phyloP scores from a whole-genome alignment of 2,113 vertebrate genomes.

The Oryctolagus cuniculus region DNA sequence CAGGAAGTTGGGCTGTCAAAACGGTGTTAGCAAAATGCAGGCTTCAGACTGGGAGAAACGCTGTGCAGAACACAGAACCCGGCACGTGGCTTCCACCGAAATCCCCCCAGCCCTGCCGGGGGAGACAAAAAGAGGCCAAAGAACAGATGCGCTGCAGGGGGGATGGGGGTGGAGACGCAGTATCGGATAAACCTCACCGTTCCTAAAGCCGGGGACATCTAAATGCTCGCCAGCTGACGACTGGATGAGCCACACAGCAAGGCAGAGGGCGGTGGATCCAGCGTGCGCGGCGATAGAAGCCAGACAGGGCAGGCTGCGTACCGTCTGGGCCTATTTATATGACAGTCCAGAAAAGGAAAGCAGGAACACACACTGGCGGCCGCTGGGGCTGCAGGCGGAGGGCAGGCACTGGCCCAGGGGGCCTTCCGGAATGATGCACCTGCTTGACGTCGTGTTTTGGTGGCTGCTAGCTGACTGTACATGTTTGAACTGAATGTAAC shows the following conservation, averaged over 20 bases:
- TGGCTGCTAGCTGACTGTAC: rapidly evolving
- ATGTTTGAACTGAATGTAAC: not conserved
- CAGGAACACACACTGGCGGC: not conserved
- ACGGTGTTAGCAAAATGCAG: not conserved
- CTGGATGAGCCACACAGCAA: not conserved
- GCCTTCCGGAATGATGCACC: rapidly evolving
- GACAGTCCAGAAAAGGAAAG: not conserved
- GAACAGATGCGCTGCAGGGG: too few relatives aligned
- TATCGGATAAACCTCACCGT: too few relatives aligned
- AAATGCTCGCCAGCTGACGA: too few relatives aligned
- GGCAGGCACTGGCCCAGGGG: not conserved
- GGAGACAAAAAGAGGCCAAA: too few relatives aligned
- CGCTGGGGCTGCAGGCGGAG: not conserved
- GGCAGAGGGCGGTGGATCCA: rapidly evolving
- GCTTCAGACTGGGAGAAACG: too few relatives aligned
- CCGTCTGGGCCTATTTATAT: rapidly evolving
- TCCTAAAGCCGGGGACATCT: too few relatives aligned
- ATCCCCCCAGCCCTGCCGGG: too few relatives aligned
- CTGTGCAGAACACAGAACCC: not conserved
- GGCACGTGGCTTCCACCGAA: too few relatives aligned
- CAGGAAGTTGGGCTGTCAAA: not conserved
- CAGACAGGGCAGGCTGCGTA: not conserved
- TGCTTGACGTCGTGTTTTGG: rapidly evolving
- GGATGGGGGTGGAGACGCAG: too few relatives aligned
- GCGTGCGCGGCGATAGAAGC: not conserved